Percentiles rank a stretch among this genome's conserved stretches.
Conservation (phyloP, 1,140 invertebrate species). For the Panagrolaimus sp. region DNA sequence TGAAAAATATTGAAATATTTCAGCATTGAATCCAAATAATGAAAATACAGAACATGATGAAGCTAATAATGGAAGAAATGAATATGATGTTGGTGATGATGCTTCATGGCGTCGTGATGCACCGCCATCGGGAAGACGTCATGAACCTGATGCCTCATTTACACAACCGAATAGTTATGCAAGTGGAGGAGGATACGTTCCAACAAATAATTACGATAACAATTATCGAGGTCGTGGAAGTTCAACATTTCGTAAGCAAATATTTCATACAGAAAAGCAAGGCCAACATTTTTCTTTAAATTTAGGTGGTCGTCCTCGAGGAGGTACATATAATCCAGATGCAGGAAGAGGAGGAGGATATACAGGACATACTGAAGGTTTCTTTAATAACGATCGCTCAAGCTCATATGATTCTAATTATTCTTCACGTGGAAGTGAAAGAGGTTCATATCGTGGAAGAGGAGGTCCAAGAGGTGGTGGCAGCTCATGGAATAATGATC, state of each 20-base stretch:
- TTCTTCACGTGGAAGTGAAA: background rate
- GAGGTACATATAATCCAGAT: conserved; percentile 15
- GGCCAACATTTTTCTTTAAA: background rate
- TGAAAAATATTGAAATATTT: background rate
- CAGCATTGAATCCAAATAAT: conserved; percentile 17
- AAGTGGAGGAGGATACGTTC: conserved; percentile 6
- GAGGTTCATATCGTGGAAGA: conserved; percentile 10
- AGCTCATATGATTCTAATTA: background rate
- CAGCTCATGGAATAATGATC: background rate
- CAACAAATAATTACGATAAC: background rate
- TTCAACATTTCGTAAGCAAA: background rate
- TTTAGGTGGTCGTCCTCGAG: conserved; percentile 8
- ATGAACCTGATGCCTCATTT: too few species aligned
- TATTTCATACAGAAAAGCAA: background rate
- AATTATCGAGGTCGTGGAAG: background rate
- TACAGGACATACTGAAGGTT: background rate
- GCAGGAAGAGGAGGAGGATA: background rate
- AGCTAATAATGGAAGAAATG: conserved; percentile 2
- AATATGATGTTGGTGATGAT: background rate
- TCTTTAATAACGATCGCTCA: conserved; percentile 14
- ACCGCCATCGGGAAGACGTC: background rate
- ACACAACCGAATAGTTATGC: background rate
- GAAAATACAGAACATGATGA: conserved; percentile 27
- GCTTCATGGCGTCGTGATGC: conserved; percentile 11
- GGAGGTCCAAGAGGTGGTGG: background rate